Evolutionary conservation across 2,888 invertebrate genomes (phyloP), one percentile per base, ranked within the genome.

Genomic region (Eristalis tenax): DNA sequence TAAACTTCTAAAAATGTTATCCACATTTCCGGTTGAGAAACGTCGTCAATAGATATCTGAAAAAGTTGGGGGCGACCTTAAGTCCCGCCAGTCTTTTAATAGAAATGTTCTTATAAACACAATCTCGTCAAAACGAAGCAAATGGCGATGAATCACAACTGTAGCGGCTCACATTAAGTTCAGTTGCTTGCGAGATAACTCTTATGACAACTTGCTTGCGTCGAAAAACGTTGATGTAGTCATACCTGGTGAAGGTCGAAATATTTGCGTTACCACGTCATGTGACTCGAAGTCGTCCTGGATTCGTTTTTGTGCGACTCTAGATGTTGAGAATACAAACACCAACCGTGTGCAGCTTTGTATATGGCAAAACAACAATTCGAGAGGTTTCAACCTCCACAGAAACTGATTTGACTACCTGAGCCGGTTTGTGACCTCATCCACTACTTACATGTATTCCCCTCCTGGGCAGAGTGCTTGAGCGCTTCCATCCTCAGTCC

Each of bases 91-190:
- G 57, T 28, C 18, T 61, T 69, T 79, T 71, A 66, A 56, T 80
- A 80, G 79, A 80, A 80, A 63, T 84, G 56, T 65, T 84, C 84
- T 80, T 11, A 26, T 80, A 80, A 59, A 22, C 61, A 22, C 11
- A 71, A 50, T 79, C 74, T 32, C 10, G 64, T 43, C 59, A 65
- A 23, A 26, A 6, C 6, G 50, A 35, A 61, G 32, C 22, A 23
- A 66, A 38, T 38, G 43, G 1, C 38, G 79, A 59, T 79, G 79
- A 71, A 50, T 79, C 79, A 79, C 22, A 57, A 32, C 4, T 59
- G 59, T 50, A 68, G 28, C 35, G 66, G 66, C 73, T 61, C 73
- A 73, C 59, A 61, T 68, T 50, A 43, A 28, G 28, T 61, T 50
- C 32, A n/a, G 32, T 61, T 56, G 23, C 38, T 23, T 50, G 28